These are phyloP conservation scores for Oxytorus armatus DNA, from an alignment of 2,888 invertebrate species.

Conservation along the genomic window DNA sequence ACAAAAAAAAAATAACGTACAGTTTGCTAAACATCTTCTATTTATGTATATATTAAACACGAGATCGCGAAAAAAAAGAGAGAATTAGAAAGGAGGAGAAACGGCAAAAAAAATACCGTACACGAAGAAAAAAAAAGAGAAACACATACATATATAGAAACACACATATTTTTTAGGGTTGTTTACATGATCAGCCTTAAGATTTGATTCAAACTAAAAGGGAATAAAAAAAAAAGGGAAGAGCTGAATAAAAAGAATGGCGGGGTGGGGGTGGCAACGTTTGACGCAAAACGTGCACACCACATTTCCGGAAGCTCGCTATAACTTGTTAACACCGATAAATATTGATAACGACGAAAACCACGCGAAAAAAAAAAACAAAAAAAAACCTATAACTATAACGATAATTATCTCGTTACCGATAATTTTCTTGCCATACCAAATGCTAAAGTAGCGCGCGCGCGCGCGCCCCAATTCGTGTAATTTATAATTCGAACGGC, in stretches of 20 bases:
- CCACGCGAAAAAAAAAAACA: constrained; percentile 27
- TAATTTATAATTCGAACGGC: constrained; percentile 69
- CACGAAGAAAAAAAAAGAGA: constrained; percentile 48
- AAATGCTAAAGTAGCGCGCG: constrained; percentile 80
- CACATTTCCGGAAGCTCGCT: constrained; percentile 77
- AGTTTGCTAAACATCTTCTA: constrained; percentile 81
- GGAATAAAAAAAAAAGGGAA: constrained; percentile 60
- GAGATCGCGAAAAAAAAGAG: constrained; percentile 66
- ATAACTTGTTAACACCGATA: constrained; percentile 68
- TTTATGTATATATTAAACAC: constrained; percentile 76
- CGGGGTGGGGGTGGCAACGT: constrained; percentile 70
- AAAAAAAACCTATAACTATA: constrained; percentile 30
- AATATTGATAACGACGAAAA: constrained; percentile 50
- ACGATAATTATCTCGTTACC: constrained; percentile 63
- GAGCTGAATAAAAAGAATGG: constrained; percentile 5
- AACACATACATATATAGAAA: constrained; percentile 82
- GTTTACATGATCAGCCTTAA: constrained; percentile 85
- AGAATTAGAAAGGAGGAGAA: constrained; percentile 1
- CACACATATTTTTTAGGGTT: constrained; percentile 85
- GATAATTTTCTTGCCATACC: constrained; percentile 81
- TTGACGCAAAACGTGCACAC: constrained; percentile 70
- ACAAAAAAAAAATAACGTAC: constrained; percentile 74
- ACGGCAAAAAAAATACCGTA: constrained; percentile 44
- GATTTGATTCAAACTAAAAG: constrained; percentile 80
- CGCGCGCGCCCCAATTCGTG: constrained; percentile 43